These are phyloP conservation scores for Corydoras maculifer DNA, from an alignment of 2,113 vertebrate genomes.

Conservation along the genomic window DNA sequence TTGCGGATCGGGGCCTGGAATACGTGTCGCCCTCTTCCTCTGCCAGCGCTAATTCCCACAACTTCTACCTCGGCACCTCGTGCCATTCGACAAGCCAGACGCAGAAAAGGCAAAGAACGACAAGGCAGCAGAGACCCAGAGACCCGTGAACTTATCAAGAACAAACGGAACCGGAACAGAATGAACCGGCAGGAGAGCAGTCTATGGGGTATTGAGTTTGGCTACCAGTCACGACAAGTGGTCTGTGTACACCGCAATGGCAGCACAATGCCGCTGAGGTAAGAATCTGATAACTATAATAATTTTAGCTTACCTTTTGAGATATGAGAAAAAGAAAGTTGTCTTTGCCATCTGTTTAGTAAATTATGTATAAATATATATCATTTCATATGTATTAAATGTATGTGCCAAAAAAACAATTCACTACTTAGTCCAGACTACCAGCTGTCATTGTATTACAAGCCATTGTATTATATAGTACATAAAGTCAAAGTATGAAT, in stretches of 20 bases:
- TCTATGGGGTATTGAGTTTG: constrained; percentile 92
- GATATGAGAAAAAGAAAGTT: too few relatives aligned
- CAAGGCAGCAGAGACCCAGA: constrained; percentile 76
- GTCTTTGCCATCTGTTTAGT: too few relatives aligned
- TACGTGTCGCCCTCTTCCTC: constrained; percentile 63
- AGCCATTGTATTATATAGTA: too few relatives aligned
- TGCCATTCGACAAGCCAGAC: constrained; percentile 71
- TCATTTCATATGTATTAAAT: too few relatives aligned
- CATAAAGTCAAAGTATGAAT: too few relatives aligned
- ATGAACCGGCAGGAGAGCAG: constrained; percentile 87
- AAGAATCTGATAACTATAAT: constrained; percentile 20
- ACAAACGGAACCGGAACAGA: constrained; percentile 85
- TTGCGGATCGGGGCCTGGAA: constrained; percentile 82
- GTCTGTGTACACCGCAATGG: constrained; percentile 82
- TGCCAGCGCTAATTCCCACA: neutral
- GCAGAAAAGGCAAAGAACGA: constrained; percentile 74
- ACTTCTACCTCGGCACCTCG: constrained; percentile 30
- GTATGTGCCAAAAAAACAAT: too few relatives aligned
- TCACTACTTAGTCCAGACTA: too few relatives aligned
- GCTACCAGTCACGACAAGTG: constrained; percentile 86
- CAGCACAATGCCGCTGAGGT: constrained; percentile 77
- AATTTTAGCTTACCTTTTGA: neutral
- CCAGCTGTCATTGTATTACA: too few relatives aligned
- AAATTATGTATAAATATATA: too few relatives aligned
- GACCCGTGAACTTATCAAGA: constrained; percentile 89